Base-by-base conservation (phyloP, 2,888 invertebrate species). In the Drosophila ochracea region DNA sequence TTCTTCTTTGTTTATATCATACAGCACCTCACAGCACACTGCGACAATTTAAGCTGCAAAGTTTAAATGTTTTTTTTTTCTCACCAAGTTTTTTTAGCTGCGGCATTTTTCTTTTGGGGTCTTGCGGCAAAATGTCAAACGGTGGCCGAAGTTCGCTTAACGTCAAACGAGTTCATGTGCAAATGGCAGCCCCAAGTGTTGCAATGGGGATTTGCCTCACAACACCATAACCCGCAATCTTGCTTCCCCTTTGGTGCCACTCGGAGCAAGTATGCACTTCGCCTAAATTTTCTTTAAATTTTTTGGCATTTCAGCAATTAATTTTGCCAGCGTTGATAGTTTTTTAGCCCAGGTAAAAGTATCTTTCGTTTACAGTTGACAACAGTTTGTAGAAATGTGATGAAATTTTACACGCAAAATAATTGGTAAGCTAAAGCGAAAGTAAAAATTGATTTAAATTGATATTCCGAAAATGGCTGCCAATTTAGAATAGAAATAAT, bases 81-180 rank as follows among this genome's bases (percentile, higher is more conserved):
- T 11, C 47, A 55, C 58, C 63, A 47, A 47, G 50, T 37, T 6
- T 87, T 87, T 87, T 72, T 66, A 71, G 61, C 54, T 76, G 67
- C 61, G 47, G 52, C 61, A 49, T 73, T 82, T 82, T 80, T 72
- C 73, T 83, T 83, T 79, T 43, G 43, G 64, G 74, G 67, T 63
- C 72, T 84, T 89, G 89, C 84, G 90, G 89, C 78, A 82, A 89
- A 89, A 89, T 90, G 88, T 86, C 88, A 89, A 89, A 89, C 84
- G 82, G 80, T 78, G 90, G 87, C 79, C 85, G 86, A 89, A 89
- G 84, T 84, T 83, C 80, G 76, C 78, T 82, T 82, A 71, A 74
- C 82, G 69, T 80, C 69, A 82, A 83, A 66, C 72, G 70, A 73
- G 80, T 81, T 84, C 74, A 76, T 79, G 83, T 84, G 84, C 89